A percentile compares a stretch with the other conserved stretches of the same genome.
These are phyloP conservation scores for Lordiphosa clarofinis DNA, from an alignment of 1,140 invertebrate species.

Conservation along the genomic window DNA sequence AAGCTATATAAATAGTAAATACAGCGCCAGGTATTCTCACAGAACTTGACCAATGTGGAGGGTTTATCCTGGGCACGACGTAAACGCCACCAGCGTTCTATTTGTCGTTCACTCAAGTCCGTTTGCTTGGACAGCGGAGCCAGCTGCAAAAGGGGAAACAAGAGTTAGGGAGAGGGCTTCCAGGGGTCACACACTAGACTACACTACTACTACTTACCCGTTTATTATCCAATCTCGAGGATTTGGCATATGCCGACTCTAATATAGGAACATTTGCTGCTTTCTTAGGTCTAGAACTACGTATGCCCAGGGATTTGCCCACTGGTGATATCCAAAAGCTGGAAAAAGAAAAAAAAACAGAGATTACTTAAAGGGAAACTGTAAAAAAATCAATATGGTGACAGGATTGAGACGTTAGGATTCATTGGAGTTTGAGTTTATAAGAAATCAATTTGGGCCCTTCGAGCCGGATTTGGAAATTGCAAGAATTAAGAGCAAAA, in stretches of 20 bases:
- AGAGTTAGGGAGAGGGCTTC: not conserved
- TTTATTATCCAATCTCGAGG: slow-evolving; percentile 86
- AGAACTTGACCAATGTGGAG: slow-evolving; percentile 94
- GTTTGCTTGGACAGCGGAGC: slow-evolving; percentile 90
- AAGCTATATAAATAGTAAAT: slow-evolving; percentile 93
- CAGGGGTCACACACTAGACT: not conserved
- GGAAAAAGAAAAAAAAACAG: slow-evolving; percentile 32
- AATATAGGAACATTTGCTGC: slow-evolving; percentile 85
- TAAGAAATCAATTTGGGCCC: too few species aligned
- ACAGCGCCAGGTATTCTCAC: slow-evolving; percentile 94
- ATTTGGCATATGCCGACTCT: slow-evolving; percentile 86
- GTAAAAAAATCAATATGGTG: not conserved
- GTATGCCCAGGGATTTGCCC: slow-evolving; percentile 88
- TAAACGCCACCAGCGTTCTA: slow-evolving; percentile 93
- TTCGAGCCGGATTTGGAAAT: too few species aligned
- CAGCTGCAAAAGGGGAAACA: slow-evolving; percentile 81
- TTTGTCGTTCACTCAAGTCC: slow-evolving; percentile 92
- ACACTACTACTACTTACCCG: slow-evolving; percentile 81
- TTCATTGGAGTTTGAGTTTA: too few species aligned
- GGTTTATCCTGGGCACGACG: slow-evolving; percentile 91
- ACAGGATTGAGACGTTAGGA: too few species aligned
- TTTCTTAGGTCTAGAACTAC: slow-evolving; percentile 87
- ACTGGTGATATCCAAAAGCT: slow-evolving; percentile 89
- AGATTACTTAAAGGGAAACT: not conserved
- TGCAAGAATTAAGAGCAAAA: too few species aligned